These are phyloP conservation scores for Calypte anna DNA, from an alignment of 2,113 vertebrate genomes.

Conservation along the genomic window DNA sequence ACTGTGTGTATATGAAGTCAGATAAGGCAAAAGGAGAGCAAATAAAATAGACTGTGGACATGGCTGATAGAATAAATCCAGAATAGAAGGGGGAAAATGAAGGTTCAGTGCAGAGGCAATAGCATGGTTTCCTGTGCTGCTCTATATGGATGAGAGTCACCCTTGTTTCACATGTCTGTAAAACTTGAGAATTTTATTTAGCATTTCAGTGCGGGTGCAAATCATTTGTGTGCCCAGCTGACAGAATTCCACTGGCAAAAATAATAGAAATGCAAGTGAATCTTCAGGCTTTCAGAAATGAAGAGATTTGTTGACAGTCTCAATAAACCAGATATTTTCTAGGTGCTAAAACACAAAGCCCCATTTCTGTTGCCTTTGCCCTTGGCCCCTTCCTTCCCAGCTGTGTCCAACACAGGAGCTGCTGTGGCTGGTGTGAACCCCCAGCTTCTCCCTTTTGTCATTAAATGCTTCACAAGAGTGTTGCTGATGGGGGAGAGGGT, in stretches of 20 bases:
- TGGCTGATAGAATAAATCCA: background rate
- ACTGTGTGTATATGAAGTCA: background rate
- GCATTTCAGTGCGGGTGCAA: background rate
- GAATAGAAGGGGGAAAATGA: background rate
- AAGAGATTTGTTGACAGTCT: background rate
- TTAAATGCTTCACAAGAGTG: background rate
- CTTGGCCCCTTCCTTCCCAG: background rate
- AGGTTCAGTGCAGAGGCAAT: background rate
- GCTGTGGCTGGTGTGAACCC: background rate
- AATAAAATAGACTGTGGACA: background rate
- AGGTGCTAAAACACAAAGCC: background rate
- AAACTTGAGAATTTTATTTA: background rate
- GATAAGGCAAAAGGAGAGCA: background rate
- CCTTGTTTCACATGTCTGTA: background rate
- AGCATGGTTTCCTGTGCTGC: fast-evolving
- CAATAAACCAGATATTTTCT: background rate
- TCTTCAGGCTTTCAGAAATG: background rate
- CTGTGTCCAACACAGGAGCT: background rate
- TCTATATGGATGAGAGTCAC: background rate
- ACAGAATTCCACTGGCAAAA: background rate
- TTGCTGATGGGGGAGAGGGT: background rate
- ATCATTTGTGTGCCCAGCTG: background rate
- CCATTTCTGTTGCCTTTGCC: background rate
- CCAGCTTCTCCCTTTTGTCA: background rate
- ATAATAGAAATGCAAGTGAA: background rate